A percentile compares a stretch with the other conserved stretches of the same genome.
Evolutionary conservation across 2,113 vertebrate genomes (phyloP).

Genomic region (Silurus glanis): DNA sequence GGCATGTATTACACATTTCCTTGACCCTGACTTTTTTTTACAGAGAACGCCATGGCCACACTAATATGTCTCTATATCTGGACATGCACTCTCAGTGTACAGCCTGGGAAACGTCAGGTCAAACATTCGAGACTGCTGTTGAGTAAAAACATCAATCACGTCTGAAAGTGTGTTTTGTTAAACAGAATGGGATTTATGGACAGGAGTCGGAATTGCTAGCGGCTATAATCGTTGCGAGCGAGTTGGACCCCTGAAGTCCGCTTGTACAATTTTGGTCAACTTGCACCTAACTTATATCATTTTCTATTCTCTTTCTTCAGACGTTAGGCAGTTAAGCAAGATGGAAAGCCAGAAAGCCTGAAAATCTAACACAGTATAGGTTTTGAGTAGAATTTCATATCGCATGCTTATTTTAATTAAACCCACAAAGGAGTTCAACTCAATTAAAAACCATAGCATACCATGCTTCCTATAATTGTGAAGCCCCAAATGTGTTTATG

Average conservation of each 20-base stretch:
- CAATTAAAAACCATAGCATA: slow-evolving; percentile 24
- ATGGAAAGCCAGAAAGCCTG: slow-evolving; percentile 46
- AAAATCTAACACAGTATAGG: slow-evolving; percentile 51
- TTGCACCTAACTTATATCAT: background rate
- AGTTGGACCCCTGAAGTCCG: slow-evolving; percentile 52
- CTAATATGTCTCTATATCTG: background rate
- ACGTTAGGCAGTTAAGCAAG: slow-evolving; percentile 35
- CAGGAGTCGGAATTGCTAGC: slow-evolving; percentile 55
- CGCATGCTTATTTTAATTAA: slow-evolving; percentile 35
- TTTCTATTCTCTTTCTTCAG: background rate
- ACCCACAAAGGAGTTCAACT: slow-evolving; percentile 50
- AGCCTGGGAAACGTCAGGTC: slow-evolving; percentile 31
- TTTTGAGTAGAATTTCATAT: slow-evolving; percentile 51
- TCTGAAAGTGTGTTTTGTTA: slow-evolving; percentile 35
- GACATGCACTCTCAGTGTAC: slow-evolving; percentile 9
- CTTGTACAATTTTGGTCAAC: slow-evolving; percentile 41
- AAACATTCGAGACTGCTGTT: background rate
- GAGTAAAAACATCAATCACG: slow-evolving; percentile 52
- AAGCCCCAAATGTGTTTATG: slow-evolving; percentile 41
- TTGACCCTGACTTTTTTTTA: slow-evolving; percentile 8
- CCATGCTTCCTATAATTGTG: slow-evolving; percentile 43
- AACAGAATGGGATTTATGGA: slow-evolving; percentile 30
- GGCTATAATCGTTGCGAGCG: slow-evolving; percentile 56
- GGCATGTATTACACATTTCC: background rate
- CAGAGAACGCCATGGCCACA: slow-evolving; percentile 24